These are phyloP conservation scores for Halcyon senegalensis DNA, from an alignment of 2,113 vertebrate species.

Conservation along the genomic window DNA sequence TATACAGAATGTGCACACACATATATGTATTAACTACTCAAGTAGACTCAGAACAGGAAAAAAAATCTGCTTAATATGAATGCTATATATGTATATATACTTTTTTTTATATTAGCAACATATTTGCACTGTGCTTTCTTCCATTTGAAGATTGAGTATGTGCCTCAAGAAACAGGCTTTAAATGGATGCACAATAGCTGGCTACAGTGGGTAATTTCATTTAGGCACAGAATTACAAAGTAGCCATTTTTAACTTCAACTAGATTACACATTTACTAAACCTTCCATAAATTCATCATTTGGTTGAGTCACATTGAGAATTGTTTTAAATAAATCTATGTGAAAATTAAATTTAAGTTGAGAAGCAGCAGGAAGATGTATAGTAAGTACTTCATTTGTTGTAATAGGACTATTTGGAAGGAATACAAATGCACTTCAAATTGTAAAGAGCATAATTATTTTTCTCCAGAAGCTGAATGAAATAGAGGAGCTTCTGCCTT, in stretches of 20 bases:
- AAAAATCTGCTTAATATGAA: slow-evolving; percentile 16
- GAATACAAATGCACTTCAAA: slow-evolving; percentile 44
- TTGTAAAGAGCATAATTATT: slow-evolving; percentile 50
- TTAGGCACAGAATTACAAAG: slow-evolving; percentile 44
- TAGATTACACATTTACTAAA: slow-evolving; percentile 56
- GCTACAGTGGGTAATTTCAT: slow-evolving; percentile 57
- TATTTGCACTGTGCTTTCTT: slow-evolving; percentile 11
- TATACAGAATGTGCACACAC: neutral
- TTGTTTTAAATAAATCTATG: slow-evolving; percentile 69
- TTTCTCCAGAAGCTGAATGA: slow-evolving; percentile 22
- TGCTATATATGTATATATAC: neutral
- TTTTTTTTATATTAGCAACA: neutral
- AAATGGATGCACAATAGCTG: neutral
- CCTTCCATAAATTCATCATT: slow-evolving; percentile 71
- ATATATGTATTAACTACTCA: neutral
- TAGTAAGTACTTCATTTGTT: slow-evolving; percentile 58
- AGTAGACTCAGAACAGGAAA: neutral
- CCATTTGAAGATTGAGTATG: neutral
- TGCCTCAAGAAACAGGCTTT: slow-evolving; percentile 11
- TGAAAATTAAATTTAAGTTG: slow-evolving; percentile 72
- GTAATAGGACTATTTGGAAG: slow-evolving; percentile 46
- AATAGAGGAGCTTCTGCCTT: slow-evolving; percentile 6
- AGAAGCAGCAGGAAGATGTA: slow-evolving; percentile 63
- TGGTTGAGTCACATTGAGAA: slow-evolving; percentile 41
- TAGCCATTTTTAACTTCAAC: slow-evolving; percentile 55